Evolutionary conservation across 2,797 vertebrate genomes (phyloP), one percentile per base, ranked within the genome.

Genomic region (Apodemus agrarius): DNA sequence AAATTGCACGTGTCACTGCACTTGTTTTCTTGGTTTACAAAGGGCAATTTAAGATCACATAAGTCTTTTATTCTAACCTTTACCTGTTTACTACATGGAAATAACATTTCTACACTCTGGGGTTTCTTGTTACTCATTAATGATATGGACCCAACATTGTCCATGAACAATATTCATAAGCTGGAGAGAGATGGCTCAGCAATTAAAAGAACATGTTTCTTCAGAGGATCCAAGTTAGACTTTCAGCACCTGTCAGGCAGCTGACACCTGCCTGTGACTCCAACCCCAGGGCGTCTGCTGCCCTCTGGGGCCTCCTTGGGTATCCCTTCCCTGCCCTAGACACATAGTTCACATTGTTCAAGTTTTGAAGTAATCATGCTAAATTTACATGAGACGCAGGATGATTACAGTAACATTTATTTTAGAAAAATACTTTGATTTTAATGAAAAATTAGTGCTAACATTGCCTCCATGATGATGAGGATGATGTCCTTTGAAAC

Each of bases 301-400:
- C 43, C 29, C 17, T 84, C 61, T 65, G n/a, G 61, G 82, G 40
- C 43, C 29, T n/a, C 43, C 22, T 22, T 16, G 3, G 43, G 5
- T 83, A 26, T 22, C 57, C 37, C n/a, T 26, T 8, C 24, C 57
- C 29, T n/a, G 16, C 34, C 43, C 3, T 29, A 52, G 29, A 79
- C 76, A 46, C 31, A 65, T 22, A 49, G 7, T 49, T 85, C 43
- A 85, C 22, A 34, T 65, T 29, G 93, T 87, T 99, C 99, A 98
- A 99, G 99, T 98, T 98, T 99, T 99, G 99, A 99, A 99, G 99
- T 98, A 99, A 97, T 99, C 99, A 98, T 99, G 99, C 99, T 99
- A 98, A 99, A 94, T 99, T 99, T 99, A 98, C 99, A 99, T 99
- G 99, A 99, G 99, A 99, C 99, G 99, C 99, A 99, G 99, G 97